phyloP scores from a whole-genome alignment of 2,113 vertebrate species.

The Pterocles burchelli region DNA sequence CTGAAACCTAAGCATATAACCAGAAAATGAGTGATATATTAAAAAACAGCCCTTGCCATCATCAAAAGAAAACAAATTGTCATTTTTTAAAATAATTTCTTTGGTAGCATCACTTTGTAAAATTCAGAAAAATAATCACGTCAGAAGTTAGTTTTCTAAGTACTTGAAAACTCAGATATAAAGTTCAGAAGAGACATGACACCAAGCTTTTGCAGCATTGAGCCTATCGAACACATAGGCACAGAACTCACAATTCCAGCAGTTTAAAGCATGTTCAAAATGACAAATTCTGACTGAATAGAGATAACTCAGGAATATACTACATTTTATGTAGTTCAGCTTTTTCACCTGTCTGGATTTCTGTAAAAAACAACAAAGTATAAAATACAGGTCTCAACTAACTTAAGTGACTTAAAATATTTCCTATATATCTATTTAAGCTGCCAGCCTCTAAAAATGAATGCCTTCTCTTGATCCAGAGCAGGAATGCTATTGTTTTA shows the following conservation, averaged over 20 bases:
- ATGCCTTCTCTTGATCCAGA: background rate
- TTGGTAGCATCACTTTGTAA: background rate
- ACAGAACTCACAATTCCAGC: background rate
- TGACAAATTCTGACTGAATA: background rate
- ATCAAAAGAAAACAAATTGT: background rate
- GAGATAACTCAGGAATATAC: background rate
- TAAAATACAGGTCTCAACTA: background rate
- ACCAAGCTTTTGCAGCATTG: background rate
- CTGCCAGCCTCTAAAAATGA: background rate
- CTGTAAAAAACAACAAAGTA: background rate
- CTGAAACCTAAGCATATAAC: background rate
- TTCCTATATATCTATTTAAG: background rate
- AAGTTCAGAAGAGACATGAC: background rate
- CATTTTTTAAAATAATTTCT: background rate
- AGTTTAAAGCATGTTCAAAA: background rate
- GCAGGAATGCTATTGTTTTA: background rate
- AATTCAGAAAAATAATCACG: background rate
- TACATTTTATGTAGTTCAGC: background rate
- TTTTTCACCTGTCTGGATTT: background rate
- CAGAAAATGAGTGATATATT: background rate
- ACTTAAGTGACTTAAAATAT: background rate
- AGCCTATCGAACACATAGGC: background rate
- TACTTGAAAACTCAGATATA: background rate
- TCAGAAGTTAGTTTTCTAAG: background rate
- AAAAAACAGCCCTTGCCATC: background rate